These are phyloP conservation scores for Carassius gibelio DNA, from an alignment of 2,113 vertebrate species.

Conservation along the genomic window DNA sequence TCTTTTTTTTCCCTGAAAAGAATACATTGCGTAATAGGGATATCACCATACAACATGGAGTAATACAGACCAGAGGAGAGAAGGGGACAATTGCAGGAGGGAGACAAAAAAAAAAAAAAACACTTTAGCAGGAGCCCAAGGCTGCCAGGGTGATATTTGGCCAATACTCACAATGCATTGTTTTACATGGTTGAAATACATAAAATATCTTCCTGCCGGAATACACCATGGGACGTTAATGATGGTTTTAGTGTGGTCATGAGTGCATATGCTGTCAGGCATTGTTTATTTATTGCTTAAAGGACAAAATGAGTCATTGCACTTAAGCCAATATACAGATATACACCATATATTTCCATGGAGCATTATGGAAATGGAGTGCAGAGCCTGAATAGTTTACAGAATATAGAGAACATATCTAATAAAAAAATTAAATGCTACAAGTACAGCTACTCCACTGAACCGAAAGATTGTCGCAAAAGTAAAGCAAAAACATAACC, in stretches of 20 bases:
- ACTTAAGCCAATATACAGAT: neutral
- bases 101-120: neutral
- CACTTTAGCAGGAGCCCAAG: neutral
- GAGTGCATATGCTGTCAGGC: neutral
- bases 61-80: neutral
- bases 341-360: neutral
- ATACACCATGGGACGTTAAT: neutral
- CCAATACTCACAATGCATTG: neutral
- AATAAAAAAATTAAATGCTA: constrained; percentile 24
- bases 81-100: neutral
- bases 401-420: constrained; percentile 24
- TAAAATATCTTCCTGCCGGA: constrained; percentile 8
- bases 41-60: neutral
- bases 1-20: neutral
- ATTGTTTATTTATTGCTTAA: constrained; percentile 1
- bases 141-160: neutral
- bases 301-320: neutral
- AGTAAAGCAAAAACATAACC: constrained; percentile 9
- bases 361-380: constrained; percentile 14
- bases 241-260: constrained; percentile 18
- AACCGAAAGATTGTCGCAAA: constrained; percentile 10
- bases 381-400: neutral
- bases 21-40: neutral
- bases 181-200: neutral
- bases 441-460: neutral